Evolutionary conservation across 2,888 invertebrate species (phyloP).

Genomic region (Dioctria linearis): DNA sequence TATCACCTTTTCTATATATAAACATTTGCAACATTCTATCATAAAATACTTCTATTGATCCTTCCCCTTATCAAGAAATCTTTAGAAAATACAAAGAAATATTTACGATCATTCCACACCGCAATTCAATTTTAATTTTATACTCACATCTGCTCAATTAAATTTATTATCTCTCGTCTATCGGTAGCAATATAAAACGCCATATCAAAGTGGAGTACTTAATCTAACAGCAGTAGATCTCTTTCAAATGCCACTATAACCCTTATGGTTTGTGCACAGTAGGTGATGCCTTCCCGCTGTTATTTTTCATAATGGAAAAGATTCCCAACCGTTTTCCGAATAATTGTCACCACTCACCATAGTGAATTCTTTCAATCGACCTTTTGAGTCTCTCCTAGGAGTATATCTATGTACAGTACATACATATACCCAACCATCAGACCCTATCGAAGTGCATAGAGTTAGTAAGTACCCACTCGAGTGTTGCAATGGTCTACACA

Average conservation of each 20-base stretch:
- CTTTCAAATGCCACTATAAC: background rate
- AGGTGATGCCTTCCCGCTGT: constrained; percentile 24
- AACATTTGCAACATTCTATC: too few relatives aligned
- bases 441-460: background rate
- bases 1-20: too few relatives aligned
- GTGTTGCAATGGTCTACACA: constrained; percentile 18
- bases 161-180: constrained; percentile 9
- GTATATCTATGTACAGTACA: background rate
- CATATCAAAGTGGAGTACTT: background rate
- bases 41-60: too few relatives aligned
- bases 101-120: background rate
- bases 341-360: constrained; percentile 42
- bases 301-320: constrained; percentile 19
- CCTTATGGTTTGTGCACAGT: constrained; percentile 31
- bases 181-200: constrained; percentile 3
- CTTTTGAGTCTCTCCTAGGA: background rate
- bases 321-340: constrained; percentile 22
- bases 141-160: constrained; percentile 26
- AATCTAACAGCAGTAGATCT: constrained; percentile 10
- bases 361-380: constrained; percentile 11
- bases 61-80: too few relatives aligned
- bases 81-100: too few relatives aligned
- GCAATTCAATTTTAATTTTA: background rate
- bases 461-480: constrained; percentile 25
- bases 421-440: constrained; percentile 11